Conservation (phyloP, 2,797 vertebrate genomes). For the Trachurus trachurus region DNA sequence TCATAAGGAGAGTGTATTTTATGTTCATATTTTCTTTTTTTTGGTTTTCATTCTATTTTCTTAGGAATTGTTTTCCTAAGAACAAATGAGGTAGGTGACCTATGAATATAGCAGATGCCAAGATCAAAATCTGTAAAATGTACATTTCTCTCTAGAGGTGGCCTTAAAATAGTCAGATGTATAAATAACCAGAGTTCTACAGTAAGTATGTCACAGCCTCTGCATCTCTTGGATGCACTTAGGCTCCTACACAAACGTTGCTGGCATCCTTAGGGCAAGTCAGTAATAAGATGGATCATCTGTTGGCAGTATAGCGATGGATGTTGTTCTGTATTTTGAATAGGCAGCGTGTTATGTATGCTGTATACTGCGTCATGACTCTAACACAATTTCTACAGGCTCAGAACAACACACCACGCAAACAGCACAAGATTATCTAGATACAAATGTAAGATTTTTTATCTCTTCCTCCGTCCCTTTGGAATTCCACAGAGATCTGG, state of each 20-base stretch:
- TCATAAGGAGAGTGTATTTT: constrained; percentile 7
- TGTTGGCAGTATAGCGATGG: no score
- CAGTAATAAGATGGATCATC: background rate
- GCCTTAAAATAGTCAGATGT: background rate
- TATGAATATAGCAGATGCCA: background rate
- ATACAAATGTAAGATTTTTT: background rate
- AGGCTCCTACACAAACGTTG: background rate
- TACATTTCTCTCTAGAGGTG: background rate
- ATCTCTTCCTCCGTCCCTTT: constrained; percentile 9
- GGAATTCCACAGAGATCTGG: constrained; percentile 25
- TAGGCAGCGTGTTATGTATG: no score
- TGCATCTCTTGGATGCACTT: background rate
- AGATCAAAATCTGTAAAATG: background rate
- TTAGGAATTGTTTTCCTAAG: no score
- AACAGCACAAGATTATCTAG: background rate
- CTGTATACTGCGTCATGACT: no score
- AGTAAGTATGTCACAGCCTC: constrained; percentile 1
- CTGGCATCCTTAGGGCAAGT: background rate
- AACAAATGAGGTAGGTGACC: no score
- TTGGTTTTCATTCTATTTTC: no score
- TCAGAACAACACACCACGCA: no score
- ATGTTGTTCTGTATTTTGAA: no score
- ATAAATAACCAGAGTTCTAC: background rate
- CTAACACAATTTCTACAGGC: no score
- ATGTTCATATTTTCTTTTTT: no score